phyloP scores from a whole-genome alignment of 2,888 invertebrate genomes.

The Acrocyrtus sp. region DNA sequence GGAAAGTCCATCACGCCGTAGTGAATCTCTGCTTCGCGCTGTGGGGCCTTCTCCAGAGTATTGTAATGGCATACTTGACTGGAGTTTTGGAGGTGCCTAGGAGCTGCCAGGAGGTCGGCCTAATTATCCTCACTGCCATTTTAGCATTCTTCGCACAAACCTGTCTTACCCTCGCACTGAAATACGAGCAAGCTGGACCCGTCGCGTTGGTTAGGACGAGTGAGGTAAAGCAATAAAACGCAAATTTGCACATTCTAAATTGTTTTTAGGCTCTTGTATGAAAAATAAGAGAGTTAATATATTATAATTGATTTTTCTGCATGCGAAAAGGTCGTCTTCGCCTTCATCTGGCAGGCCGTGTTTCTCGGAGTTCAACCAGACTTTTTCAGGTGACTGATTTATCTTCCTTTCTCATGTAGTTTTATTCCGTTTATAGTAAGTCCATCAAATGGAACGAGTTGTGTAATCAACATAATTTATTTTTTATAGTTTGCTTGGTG shows the following conservation, averaged over 20 bases:
- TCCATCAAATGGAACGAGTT: not conserved
- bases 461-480: not conserved
- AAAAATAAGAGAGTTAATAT: not conserved
- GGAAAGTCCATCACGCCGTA: conserved; percentile 50
- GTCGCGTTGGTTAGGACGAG: conserved; percentile 35
- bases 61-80: conserved; percentile 18
- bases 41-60: conserved; percentile 44
- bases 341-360: conserved; percentile 47
- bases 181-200: conserved; percentile 56
- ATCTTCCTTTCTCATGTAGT: too few species aligned
- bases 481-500: conserved; percentile 29
- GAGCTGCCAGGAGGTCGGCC: conserved; percentile 10
- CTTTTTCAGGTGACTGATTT: conserved; percentile 36
- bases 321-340: conserved; percentile 37
- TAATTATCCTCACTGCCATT: conserved; percentile 36
- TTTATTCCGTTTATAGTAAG: too few species aligned
- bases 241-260: too few species aligned
- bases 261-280: too few species aligned
- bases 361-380: conserved; percentile 49
- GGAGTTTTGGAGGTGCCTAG: conserved; percentile 28
- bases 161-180: conserved; percentile 43
- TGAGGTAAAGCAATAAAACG: too few species aligned
- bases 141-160: conserved; percentile 52
- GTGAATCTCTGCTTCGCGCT: conserved; percentile 32
- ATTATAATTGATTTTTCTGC: not conserved